phyloP scores from a whole-genome alignment of 2,888 invertebrate genomes.

The Ischnus inquisitorius region DNA sequence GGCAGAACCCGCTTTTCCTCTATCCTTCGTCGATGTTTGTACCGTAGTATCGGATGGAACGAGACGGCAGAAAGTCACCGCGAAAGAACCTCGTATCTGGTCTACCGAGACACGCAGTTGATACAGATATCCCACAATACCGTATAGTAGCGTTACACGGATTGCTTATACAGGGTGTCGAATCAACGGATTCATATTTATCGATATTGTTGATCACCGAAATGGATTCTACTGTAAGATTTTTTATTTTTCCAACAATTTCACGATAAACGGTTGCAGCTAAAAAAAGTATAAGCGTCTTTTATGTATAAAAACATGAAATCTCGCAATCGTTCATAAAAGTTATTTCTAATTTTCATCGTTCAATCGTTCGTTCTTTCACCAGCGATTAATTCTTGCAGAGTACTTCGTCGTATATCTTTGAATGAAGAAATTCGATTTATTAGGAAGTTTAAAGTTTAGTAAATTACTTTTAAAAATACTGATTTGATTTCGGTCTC shows the following conservation, averaged over 20 bases:
- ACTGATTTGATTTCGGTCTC: too few species aligned
- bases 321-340: not conserved
- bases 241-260: not conserved
- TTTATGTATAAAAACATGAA: not conserved
- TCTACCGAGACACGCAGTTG: not conserved
- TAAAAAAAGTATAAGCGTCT: not conserved
- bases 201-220: not conserved
- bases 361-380: too few species aligned
- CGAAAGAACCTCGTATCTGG: constrained; percentile 16
- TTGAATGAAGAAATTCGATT: not conserved
- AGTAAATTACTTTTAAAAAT: too few species aligned
- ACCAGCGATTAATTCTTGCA: not conserved
- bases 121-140: not conserved
- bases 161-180: not conserved
- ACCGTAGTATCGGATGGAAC: constrained; percentile 28
- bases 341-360: too few species aligned
- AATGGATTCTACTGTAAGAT: not conserved
- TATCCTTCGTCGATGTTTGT: constrained; percentile 56
- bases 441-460: too few species aligned
- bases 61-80: constrained; percentile 9
- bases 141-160: not conserved
- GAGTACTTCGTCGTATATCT: not conserved
- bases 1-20: constrained; percentile 56
- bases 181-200: not conserved
- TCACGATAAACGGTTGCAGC: not conserved